Percentiles rank a stretch among this genome's conserved stretches.
phyloP scores from a whole-genome alignment of 1,140 invertebrate species.

The Anastrepha ludens region DNA sequence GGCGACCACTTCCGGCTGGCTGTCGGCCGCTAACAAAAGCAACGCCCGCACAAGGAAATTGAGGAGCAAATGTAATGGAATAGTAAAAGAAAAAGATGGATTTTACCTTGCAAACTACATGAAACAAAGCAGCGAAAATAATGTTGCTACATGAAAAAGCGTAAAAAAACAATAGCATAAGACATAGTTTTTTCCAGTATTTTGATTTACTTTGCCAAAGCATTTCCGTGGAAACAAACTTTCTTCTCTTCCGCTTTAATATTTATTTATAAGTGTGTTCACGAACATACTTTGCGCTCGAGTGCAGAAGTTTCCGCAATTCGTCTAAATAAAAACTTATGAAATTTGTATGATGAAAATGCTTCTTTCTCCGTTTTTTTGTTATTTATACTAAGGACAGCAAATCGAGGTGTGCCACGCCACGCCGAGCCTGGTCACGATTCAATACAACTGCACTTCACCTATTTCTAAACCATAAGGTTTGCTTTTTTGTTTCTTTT shows the following conservation, averaged over 20 bases:
- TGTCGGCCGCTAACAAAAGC: not conserved
- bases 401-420: not conserved
- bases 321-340: slow-evolving; percentile 55
- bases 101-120: not conserved
- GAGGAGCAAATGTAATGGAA: not conserved
- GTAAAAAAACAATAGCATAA: not conserved
- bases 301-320: slow-evolving; percentile 49
- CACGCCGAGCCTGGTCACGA: not conserved
- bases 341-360: slow-evolving; percentile 55
- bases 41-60: not conserved
- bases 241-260: not conserved
- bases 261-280: slow-evolving; percentile 21
- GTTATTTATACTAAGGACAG: not conserved
- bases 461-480: not conserved
- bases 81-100: not conserved
- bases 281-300: not conserved
- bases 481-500: not conserved
- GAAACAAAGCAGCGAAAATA: slow-evolving; percentile 3
- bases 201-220: not conserved
- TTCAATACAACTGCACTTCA: not conserved
- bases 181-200: not conserved
- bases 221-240: slow-evolving; percentile 13
- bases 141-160: not conserved
- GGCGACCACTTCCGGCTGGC: not conserved
- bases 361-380: not conserved